A percentile compares a stretch with the other conserved stretches of the same genome.
phyloP scores from a whole-genome alignment of 2,888 invertebrate genomes.

The Polymixis flavicincta region DNA sequence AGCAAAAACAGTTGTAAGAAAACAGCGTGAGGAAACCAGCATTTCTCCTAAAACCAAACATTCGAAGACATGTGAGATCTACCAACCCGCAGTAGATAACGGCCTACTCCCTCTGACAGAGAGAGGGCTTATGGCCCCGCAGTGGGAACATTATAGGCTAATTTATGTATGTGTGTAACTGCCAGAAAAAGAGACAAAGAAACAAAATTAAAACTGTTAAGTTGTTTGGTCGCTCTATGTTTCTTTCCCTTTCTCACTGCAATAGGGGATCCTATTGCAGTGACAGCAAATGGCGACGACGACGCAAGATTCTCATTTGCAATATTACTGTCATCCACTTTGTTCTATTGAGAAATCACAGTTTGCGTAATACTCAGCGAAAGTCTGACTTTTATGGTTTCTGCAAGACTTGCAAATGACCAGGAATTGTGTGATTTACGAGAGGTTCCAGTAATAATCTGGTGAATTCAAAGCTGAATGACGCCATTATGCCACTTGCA shows the following conservation, averaged over 20 bases:
- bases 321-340: conserved; percentile 51
- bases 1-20: too few relatives aligned
- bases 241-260: conserved; percentile 26
- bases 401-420: conserved; percentile 40
- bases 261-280: conserved; percentile 8
- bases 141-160: too few relatives aligned
- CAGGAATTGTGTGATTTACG: conserved; percentile 21
- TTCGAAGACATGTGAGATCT: too few relatives aligned
- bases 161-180: too few relatives aligned
- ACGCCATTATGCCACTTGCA: neutral
- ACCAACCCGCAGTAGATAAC: too few relatives aligned
- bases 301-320: conserved; percentile 47
- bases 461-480: neutral
- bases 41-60: too few relatives aligned
- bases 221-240: neutral
- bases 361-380: conserved; percentile 37
- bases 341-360: conserved; percentile 54
- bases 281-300: conserved; percentile 40
- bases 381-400: conserved; percentile 49
- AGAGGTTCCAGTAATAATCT: conserved; percentile 7
- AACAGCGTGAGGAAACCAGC: too few relatives aligned
- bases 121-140: too few relatives aligned
- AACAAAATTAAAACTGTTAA: too few relatives aligned
- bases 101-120: too few relatives aligned
- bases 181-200: too few relatives aligned